phyloP scores from a whole-genome alignment of 2,113 vertebrate genomes.

The Calypte anna region DNA sequence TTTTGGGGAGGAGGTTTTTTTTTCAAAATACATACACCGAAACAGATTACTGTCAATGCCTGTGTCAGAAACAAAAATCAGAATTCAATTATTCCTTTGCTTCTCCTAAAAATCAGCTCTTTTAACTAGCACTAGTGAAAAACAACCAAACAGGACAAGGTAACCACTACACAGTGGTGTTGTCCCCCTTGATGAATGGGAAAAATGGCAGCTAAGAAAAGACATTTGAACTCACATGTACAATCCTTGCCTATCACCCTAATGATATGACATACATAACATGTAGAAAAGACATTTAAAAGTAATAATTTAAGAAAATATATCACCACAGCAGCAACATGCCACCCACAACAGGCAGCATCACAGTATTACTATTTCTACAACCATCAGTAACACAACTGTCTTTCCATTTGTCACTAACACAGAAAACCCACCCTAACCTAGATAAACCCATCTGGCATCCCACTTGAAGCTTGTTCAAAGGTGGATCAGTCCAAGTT shows the following conservation, averaged over 20 bases:
- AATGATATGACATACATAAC: neutral
- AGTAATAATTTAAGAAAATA: neutral
- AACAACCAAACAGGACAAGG: neutral
- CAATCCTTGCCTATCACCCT: neutral
- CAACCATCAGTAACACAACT: neutral
- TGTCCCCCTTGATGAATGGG: neutral
- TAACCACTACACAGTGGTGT: neutral
- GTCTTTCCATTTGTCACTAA: neutral
- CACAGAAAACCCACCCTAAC: neutral
- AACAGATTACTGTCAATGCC: neutral
- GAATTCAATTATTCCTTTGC: neutral
- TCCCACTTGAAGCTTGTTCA: neutral
- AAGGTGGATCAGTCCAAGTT: neutral
- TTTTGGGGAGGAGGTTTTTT: neutral
- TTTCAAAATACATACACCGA: neutral
- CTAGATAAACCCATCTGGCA: neutral
- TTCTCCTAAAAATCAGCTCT: neutral
- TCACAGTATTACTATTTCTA: neutral
- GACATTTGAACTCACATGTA: neutral
- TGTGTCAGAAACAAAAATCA: neutral
- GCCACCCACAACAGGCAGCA: neutral
- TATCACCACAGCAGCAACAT: neutral
- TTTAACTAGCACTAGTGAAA: neutral
- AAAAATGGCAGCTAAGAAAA: neutral
- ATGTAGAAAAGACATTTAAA: neutral